These are phyloP conservation scores for Aplysina aerophoba DNA, from an alignment of 37 sponge, comb jelly and placozoan genomes.

Conservation along the genomic window DNA sequence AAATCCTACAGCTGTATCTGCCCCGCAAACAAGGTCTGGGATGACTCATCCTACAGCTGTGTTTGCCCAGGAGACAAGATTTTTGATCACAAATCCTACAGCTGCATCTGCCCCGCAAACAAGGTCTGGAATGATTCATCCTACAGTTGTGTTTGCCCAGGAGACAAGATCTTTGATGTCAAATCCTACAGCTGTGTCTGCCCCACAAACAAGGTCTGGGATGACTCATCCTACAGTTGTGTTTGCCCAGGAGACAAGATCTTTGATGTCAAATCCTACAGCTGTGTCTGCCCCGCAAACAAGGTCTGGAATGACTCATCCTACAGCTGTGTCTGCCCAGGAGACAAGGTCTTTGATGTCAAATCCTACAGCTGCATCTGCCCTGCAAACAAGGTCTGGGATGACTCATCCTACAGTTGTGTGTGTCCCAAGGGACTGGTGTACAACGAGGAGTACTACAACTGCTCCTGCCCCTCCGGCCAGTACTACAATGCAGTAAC, in stretches of 20 bases:
- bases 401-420: not conserved
- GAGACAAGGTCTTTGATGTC: not conserved
- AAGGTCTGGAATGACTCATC: not conserved
- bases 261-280: not conserved
- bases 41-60: no score
- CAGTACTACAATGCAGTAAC: not conserved
- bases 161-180: not conserved
- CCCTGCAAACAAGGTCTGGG: not conserved
- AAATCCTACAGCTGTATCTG: no score
- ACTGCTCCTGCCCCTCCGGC: not conserved
- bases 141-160: not conserved
- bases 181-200: not conserved
- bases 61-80: no score
- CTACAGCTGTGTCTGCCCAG: not conserved
- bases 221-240: not conserved
- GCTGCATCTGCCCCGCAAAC: not conserved
- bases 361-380: not conserved
- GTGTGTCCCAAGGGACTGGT: conserved; percentile 4
- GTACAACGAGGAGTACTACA: not conserved
- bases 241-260: not conserved
- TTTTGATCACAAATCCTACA: no score
- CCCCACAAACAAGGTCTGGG: not conserved
- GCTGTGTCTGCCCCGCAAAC: not conserved
- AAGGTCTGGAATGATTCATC: not conserved
- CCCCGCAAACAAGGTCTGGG: no score